Conservation (phyloP, 2,888 invertebrate genomes). For the Metellina segmentata region DNA sequence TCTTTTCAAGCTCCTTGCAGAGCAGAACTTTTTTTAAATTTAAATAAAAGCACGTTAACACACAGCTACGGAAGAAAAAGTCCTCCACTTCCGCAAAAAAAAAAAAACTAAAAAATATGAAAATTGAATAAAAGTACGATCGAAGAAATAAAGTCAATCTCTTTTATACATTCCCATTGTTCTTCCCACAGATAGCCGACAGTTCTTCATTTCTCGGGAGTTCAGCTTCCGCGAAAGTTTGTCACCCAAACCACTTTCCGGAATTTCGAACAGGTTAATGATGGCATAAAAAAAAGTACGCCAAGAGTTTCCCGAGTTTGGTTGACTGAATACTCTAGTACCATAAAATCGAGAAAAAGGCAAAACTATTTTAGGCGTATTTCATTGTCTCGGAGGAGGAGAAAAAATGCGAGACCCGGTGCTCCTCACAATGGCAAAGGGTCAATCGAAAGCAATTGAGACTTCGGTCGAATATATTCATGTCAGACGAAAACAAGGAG, state of each 20-base stretch:
- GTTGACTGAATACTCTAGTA: conserved; percentile 9
- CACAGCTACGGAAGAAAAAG: conserved; percentile 4
- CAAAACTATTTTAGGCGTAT: conserved; percentile 7
- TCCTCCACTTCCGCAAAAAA: conserved; percentile 30
- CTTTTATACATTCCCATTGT: conserved; percentile 37
- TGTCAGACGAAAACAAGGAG: conserved; percentile 14
- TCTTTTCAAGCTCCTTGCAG: background rate
- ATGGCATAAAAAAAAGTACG: conserved; percentile 13
- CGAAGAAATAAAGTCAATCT: background rate
- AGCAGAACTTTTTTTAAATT: background rate
- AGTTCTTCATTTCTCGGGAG: background rate
- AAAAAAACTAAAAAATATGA: conserved; percentile 19
- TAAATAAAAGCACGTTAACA: background rate
- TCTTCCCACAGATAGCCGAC: conserved; percentile 17
- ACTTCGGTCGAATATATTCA: conserved; percentile 17
- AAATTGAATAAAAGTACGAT: background rate
- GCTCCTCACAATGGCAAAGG: conserved; percentile 39
- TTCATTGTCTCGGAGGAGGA: conserved; percentile 7
- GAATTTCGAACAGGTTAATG: conserved; percentile 46
- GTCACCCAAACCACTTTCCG: conserved; percentile 30
- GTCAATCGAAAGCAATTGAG: conserved; percentile 23
- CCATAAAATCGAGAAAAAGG: conserved; percentile 28
- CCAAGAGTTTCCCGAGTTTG: background rate
- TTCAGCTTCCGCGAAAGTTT: conserved; percentile 45
- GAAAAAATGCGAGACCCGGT: background rate